Conservation (phyloP, 2,888 invertebrate genomes). For the Eucera pruinosa region DNA sequence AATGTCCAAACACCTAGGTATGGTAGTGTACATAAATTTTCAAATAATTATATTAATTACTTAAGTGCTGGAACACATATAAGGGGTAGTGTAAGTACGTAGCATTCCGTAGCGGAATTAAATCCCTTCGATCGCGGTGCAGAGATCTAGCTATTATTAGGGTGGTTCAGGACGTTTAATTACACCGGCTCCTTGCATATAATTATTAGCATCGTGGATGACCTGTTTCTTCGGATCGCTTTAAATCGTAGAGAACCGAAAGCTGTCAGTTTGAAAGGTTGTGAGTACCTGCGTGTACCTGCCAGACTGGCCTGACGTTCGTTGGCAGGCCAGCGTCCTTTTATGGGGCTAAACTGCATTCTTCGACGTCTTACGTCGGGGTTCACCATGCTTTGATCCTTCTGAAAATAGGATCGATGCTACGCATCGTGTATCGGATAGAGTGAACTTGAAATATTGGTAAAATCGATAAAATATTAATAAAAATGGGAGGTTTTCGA, state of each 20-base stretch:
- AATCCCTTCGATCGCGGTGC: no score
- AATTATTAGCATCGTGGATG: slow-evolving; percentile 43
- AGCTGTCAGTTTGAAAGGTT: slow-evolving; percentile 62
- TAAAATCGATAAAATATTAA: not conserved
- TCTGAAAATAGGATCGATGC: slow-evolving; percentile 53
- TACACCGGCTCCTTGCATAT: slow-evolving; percentile 16
- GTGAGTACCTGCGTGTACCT: slow-evolving; percentile 57
- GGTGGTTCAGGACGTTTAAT: slow-evolving; percentile 16
- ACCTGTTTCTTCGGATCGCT: slow-evolving; percentile 38
- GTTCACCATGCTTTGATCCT: slow-evolving; percentile 28
- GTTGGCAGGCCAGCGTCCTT: slow-evolving; percentile 44
- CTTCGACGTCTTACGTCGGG: slow-evolving; percentile 56
- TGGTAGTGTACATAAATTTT: no score
- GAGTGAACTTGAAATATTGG: slow-evolving; percentile 29
- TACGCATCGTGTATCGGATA: not conserved
- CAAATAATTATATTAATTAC: no score
- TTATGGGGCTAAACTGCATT: slow-evolving; percentile 63
- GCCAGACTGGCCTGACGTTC: slow-evolving; percentile 52
- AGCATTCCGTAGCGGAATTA: no score
- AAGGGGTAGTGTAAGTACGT: no score
- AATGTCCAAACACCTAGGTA: no score
- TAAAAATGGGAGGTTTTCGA: not conserved
- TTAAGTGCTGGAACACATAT: no score
- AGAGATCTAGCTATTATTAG: no score
- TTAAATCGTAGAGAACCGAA: slow-evolving; percentile 28